Base-by-base conservation (phyloP, 2,113 vertebrate species). In the Nerophis ophidion region DNA sequence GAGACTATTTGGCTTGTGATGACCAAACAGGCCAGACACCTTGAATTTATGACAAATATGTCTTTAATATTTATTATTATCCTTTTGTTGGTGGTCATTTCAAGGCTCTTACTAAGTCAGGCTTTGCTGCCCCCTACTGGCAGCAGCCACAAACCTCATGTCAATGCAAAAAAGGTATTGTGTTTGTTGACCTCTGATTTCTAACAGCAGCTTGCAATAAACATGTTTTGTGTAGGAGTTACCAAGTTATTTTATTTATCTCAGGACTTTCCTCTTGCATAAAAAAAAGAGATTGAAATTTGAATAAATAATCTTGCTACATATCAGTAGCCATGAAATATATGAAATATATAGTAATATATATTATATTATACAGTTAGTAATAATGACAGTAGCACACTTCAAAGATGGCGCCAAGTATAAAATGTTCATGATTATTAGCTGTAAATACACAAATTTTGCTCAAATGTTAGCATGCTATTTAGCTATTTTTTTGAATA, bases 91-190 rank as follows among this genome's bases (percentile, higher is more conserved):
- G 17, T 26, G 9, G 2, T 1, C 59, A 15, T 72, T 59, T 54
- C 17, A 19, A 63, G 52, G 66, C 55, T 68, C 64, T 67, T 65
- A 74, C 65, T 63, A 61, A 64, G 47, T 19, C 1, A 48, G 48
- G 57, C 57, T 82, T 58, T 86, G 80, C 81, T 86, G 81, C 81
- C 82, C 70, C 61, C 81, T 86, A 64, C 63, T 75, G 83, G 66
- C 59, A 74, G 2, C 34, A 68, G 57, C 46, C 34, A 55, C n/a
- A 35, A 19, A 17, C 49, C 45, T 52, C 60, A 11, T 68, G 58
- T 61, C 0, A 61, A 57, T 78, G 42, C 56, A 11, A 17, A 3
- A 44, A 58, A 52, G 45, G n/a, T 61, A 60, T 68, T 12, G 36
- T 79, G 45, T 66, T 53, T 68, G 63, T 60, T 70, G 57, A 73